A percentile compares a stretch with the other conserved stretches of the same genome.
Conservation (phyloP, 2,888 invertebrate species). For the Lamellibrachia satsuma region DNA sequence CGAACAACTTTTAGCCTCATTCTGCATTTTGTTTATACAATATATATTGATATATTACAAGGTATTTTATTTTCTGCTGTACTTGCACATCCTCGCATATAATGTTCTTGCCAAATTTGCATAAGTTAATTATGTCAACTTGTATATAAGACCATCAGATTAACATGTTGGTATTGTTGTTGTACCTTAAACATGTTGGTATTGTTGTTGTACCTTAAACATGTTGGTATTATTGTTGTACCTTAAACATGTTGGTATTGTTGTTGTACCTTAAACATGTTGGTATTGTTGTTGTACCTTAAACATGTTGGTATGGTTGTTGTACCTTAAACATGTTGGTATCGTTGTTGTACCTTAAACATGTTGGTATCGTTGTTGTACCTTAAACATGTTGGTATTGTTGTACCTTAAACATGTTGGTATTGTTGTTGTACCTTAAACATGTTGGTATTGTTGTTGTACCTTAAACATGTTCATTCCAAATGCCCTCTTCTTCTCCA, state of each 20-base stretch:
- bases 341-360: slow-evolving; percentile 47
- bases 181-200: slow-evolving; percentile 54
- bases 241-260: slow-evolving; percentile 51
- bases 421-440: slow-evolving; percentile 47
- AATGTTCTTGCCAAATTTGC: too few relatives aligned
- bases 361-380: slow-evolving; percentile 45
- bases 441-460: slow-evolving; percentile 42
- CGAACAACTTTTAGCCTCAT: too few relatives aligned
- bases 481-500: slow-evolving; percentile 57
- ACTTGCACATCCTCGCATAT: too few relatives aligned
- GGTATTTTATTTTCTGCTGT: neutral
- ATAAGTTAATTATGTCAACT: too few relatives aligned
- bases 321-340: slow-evolving; percentile 54
- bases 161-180: neutral
- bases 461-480: slow-evolving; percentile 60
- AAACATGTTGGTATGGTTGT: slow-evolving; percentile 44
- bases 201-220: slow-evolving; percentile 47
- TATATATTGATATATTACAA: neutral
- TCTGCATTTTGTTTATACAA: neutral
- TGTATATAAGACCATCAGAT: neutral
- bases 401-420: slow-evolving; percentile 54
- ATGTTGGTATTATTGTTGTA: slow-evolving; percentile 45
- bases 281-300: slow-evolving; percentile 46
- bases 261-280: slow-evolving; percentile 53
- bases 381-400: slow-evolving; percentile 51